Percentiles rank a stretch among this genome's conserved stretches.
Evolutionary conservation across 2,888 invertebrate species (phyloP).

Genomic region (Phaonia tiefii): DNA sequence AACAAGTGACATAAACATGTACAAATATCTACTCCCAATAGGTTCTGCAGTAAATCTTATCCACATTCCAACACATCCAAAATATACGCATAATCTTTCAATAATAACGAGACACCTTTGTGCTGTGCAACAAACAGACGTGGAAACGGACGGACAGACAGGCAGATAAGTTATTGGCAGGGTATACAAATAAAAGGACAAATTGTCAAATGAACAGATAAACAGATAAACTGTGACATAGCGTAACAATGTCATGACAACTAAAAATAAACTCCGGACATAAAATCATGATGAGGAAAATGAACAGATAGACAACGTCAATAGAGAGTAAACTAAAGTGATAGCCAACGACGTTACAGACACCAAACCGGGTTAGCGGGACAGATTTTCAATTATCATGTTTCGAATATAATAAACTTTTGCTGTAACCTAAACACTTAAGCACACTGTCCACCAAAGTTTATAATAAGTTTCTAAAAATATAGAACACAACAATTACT

Average conservation of each 20-base stretch:
- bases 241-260: constrained; percentile 65
- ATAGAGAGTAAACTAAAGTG: constrained; percentile 9
- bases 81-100: constrained; percentile 22
- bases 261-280: constrained; percentile 8
- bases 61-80: not conserved
- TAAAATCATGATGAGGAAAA: not conserved
- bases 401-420: no score
- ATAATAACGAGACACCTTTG: not conserved
- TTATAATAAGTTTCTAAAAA: no score
- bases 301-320: constrained; percentile 17
- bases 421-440: no score
- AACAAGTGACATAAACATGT: constrained; percentile 16
- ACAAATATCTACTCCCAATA: constrained; percentile 16
- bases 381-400: no score
- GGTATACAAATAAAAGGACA: not conserved
- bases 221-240: constrained; percentile 40
- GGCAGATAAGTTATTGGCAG: not conserved
- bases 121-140: not conserved
- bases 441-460: no score
- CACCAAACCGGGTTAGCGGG: not conserved
- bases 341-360: not conserved
- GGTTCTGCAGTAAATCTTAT: constrained; percentile 6
- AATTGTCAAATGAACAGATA: not conserved
- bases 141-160: not conserved
- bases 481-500: no score